Percentiles rank a stretch among this genome's conserved stretches.
phyloP scores from a whole-genome alignment of 2,797 vertebrate species.

The Alfaro cultratus region DNA sequence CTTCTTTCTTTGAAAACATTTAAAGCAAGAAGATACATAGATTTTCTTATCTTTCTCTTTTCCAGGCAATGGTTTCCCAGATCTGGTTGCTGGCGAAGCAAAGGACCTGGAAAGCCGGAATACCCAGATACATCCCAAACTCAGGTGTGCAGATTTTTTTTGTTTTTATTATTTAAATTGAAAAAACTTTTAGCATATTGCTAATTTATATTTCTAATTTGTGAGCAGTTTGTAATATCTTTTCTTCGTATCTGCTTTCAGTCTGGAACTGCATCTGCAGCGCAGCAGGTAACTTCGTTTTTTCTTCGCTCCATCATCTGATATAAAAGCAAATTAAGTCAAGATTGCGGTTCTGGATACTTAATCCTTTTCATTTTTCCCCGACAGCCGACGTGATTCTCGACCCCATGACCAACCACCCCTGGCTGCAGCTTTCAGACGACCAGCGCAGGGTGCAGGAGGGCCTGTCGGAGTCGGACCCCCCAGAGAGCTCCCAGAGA shows the following conservation, averaged over 20 bases:
- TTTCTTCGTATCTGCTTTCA: slow-evolving; percentile 50
- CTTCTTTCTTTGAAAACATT: neutral
- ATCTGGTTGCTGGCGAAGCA: slow-evolving; percentile 82
- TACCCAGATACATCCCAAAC: slow-evolving; percentile 79
- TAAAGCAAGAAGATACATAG: neutral
- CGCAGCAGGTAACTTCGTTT: slow-evolving; percentile 64
- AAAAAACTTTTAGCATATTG: neutral
- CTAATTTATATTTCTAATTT: neutral
- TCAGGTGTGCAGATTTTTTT: slow-evolving; percentile 67
- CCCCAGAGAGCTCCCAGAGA: slow-evolving; percentile 62
- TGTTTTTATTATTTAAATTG: neutral
- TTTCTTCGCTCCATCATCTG: neutral
- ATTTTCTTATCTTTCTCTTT: slow-evolving; percentile 10
- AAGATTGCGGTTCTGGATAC: neutral
- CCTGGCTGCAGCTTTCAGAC: slow-evolving; percentile 78
- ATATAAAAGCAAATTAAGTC: neutral
- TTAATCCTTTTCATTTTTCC: neutral
- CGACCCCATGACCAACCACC: slow-evolving; percentile 76
- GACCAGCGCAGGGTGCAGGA: slow-evolving; percentile 77
- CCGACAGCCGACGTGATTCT: slow-evolving; percentile 73
- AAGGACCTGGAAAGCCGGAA: slow-evolving; percentile 76
- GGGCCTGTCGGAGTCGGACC: slow-evolving; percentile 21
- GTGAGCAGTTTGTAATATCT: neutral
- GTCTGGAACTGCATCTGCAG: slow-evolving; percentile 82
- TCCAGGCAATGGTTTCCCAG: slow-evolving; percentile 72